Base-by-base conservation (phyloP, 2,113 vertebrate species). In the Eupsittula cactorum region DNA sequence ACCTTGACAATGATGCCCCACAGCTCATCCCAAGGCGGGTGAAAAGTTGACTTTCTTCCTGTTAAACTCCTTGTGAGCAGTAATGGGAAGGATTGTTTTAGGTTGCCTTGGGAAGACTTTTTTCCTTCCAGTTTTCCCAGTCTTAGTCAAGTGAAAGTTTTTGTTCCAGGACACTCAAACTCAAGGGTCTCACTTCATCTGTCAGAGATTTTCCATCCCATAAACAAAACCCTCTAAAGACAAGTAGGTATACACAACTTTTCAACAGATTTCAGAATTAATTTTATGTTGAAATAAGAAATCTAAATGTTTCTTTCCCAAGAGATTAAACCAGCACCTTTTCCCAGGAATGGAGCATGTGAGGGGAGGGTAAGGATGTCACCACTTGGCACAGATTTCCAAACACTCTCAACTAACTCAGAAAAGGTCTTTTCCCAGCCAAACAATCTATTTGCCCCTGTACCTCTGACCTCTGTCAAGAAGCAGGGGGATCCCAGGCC, bases 241-340 rank as follows among this genome's bases (percentile, higher is more conserved):
- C n/a, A 88, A 53, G 39, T 33, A 80, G 57, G n/a, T 53, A 84
- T 64, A 88, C 9, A 81, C 10, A 81, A 39, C 37, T 88, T 50
- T 55, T 78, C 28, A 77, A 63, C 53, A 55, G 70, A 86, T 75
- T 78, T 78, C 37, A 88, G 81, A 92, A 86, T 92, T 69, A 82
- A 92, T 86, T 90, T 86, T 46, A 57, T 59, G 49, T 88, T 92
- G 86, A 78, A 94, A 50, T 86, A 68, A 78, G 64, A 86, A 89
- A 89, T 84, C 73, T 78, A 73, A 92, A 86, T 37, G 42, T 89
- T 93, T 91, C 83, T 92, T 78, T 86, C 47, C 12, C 9, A 81
- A 88, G 78, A 92, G 77, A 84, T 82, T 64, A 68, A 86, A 93
- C 57, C 7, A 9, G 41, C n/a, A 74, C n/a, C 52, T 92, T 64